Evolutionary conservation across 2,888 invertebrate species (phyloP), one percentile per base, ranked within the genome.

Genomic region (Achlya flavicornis): DNA sequence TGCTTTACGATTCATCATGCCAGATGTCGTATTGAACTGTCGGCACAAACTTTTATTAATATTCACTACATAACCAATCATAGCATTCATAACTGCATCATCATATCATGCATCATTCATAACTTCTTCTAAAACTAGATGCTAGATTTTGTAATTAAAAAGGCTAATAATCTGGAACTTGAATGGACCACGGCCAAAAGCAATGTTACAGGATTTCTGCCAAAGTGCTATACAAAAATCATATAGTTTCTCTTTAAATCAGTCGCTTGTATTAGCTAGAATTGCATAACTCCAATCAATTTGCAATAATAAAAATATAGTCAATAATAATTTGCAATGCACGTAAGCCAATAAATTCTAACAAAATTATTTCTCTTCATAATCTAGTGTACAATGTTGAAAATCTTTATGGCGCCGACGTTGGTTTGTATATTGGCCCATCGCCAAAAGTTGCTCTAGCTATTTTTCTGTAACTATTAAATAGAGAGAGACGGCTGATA

Each of bases 21-120:
- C 60, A 26, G 58, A 58, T 60, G 60, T 41, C 33, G 10, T 58
- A 58, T 58, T 58, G 58, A 58, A 53, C 53, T 53, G 53, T 19
- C 10, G 19, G 19, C 19, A 26, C 19, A 53, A 53, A n/a, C 4
- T n/a, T 1, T 6, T n/a, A 0, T n/a, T 46, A 1, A 7, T 46
- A 12, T 41, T 41, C 12, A 12, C 12, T 12, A 3, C 3, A 41
- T 38, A 38, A 38, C 38, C 38, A 38, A 38, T 10, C 38, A 10
- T 38, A 38, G 38, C 0, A 38, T 46, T 46, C 14, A 46, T 46
- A 46, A 46, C 46, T 38, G 5, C 8, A 38, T 38, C 10, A 10
- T 38, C 38, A 38, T n/a, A 10, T 38, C 38, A 38, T 38, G 5
- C 8, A 38, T 38, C 10, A 10, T 38, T 10, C 5, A 10, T 38